Percentiles rank a stretch among this genome's conserved stretches.
These are phyloP conservation scores for Asteroscopus sphinx DNA, from an alignment of 2,888 invertebrate genomes.

Conservation along the genomic window DNA sequence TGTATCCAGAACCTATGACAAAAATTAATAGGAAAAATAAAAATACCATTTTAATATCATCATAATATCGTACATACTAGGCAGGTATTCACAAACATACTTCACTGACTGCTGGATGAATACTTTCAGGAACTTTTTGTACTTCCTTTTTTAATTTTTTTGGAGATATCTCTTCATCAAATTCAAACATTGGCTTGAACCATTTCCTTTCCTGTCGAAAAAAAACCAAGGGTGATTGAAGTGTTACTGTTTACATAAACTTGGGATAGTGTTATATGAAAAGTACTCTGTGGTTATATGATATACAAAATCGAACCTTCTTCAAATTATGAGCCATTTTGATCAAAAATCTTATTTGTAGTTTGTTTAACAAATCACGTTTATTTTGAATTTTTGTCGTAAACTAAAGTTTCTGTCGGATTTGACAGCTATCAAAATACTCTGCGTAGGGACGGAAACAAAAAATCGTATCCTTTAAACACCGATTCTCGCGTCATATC, in stretches of 20 bases:
- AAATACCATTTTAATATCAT: neutral
- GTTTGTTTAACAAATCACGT: no score
- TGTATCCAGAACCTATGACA: slow-evolving; percentile 26
- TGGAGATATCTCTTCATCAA: slow-evolving; percentile 70
- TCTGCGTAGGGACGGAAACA: no score
- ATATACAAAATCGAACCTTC: no score
- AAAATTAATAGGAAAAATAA: neutral
- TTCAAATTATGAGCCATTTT: no score
- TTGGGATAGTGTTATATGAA: no score
- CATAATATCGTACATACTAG: neutral
- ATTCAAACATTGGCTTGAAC: slow-evolving; percentile 82
- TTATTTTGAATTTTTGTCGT: no score
- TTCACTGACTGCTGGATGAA: slow-evolving; percentile 16
- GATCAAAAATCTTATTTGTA: no score
- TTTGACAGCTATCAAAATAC: no score
- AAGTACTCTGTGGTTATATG: no score
- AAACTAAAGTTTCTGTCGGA: no score
- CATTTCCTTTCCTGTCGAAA: slow-evolving; percentile 79
- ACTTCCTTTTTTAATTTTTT: slow-evolving; percentile 61
- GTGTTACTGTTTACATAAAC: neutral
- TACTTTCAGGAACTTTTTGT: slow-evolving; percentile 4
- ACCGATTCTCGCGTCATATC: no score
- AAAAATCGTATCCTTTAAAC: no score
- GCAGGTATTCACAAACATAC: slow-evolving; percentile 17
- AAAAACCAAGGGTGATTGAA: slow-evolving; percentile 5